A percentile compares a stretch with the other conserved stretches of the same genome.
Conservation (phyloP, 2,888 invertebrate genomes). For the Trachelus iudaicus region DNA sequence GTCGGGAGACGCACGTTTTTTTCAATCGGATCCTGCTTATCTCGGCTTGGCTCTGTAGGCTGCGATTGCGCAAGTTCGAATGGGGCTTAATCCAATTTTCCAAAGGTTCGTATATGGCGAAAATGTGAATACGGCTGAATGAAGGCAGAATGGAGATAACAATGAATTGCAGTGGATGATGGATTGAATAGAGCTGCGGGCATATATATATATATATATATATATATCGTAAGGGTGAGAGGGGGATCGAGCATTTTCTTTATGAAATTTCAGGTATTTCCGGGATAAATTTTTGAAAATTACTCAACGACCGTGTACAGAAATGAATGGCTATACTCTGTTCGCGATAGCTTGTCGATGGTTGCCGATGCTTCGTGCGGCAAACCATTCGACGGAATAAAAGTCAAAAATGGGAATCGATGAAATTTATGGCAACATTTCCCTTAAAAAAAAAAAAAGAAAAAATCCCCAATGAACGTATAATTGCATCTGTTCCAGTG, state of each 20-base stretch:
- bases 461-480: not conserved
- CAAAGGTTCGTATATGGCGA: conserved; percentile 17
- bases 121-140: conserved; percentile 28
- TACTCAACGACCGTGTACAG: not conserved
- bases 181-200: conserved; percentile 8
- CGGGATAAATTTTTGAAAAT: not conserved
- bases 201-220: too few species aligned
- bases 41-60: conserved; percentile 23
- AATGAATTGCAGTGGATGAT: conserved; percentile 25
- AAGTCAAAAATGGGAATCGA: not conserved
- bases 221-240: conserved; percentile 7
- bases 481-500: not conserved
- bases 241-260: not conserved
- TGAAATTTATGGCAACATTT: not conserved
- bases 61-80: conserved; percentile 7
- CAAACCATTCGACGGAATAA: not conserved
- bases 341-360: not conserved
- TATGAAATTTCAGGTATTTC: not conserved
- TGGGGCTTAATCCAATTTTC: conserved; percentile 22
- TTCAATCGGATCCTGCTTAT: conserved; percentile 29
- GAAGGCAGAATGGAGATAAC: conserved; percentile 33
- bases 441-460: too few species aligned
- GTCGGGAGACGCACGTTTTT: conserved; percentile 18
- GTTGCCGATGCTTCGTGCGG: not conserved
- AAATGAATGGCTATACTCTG: not conserved